Evolutionary conservation across 2,113 vertebrate genomes (phyloP), one percentile per base, ranked within the genome.

Genomic region (Malurus cyaneus): DNA sequence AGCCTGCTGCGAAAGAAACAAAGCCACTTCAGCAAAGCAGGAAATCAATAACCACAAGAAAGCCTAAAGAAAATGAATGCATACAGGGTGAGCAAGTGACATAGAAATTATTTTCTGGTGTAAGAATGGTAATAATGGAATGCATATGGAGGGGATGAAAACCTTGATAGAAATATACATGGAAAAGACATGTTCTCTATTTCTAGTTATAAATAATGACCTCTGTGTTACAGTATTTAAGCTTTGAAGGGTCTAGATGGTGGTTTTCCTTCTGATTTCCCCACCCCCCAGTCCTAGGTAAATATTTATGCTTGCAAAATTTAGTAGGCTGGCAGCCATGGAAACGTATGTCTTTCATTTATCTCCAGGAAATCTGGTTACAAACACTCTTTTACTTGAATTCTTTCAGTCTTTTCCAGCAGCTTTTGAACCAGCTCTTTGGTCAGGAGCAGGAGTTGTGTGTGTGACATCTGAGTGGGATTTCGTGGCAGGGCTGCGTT

Each of bases 41-140:
- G 96, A 96, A 97, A 97, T 96, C 96, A 96, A 95, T 94, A 97
- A 94, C 80, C 88, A 76, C 71, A 87, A 95, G 83, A 97, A 98
- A 96, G 88, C 66, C 67, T 80, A 73, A 96, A 96, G 82, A 86
- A 84, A 96, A 86, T 96, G 62, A 96, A 96, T 94, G 80, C 41
- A 69, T 95, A 74, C 50, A 92, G 20, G 88, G 73, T 87, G 49
- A 94, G 66, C 84, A 84, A 93, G 79, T 95, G 85, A 93, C 72
- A 96, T 5, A 87, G 49, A 86, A 93, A 81, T 94, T 92, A 89
- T 96, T 96, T 94, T 97, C 66, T 95, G 79, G 67, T 94, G 41
- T 41, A 89, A 92, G 91, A 95, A 85, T 87, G 64, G 83, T 90
- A 94, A 88, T 95, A 95, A 92, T 87, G 77, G 91, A 94, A 95